phyloP scores from a whole-genome alignment of 2,113 vertebrate species.

The Oreotragus oreotragus region DNA sequence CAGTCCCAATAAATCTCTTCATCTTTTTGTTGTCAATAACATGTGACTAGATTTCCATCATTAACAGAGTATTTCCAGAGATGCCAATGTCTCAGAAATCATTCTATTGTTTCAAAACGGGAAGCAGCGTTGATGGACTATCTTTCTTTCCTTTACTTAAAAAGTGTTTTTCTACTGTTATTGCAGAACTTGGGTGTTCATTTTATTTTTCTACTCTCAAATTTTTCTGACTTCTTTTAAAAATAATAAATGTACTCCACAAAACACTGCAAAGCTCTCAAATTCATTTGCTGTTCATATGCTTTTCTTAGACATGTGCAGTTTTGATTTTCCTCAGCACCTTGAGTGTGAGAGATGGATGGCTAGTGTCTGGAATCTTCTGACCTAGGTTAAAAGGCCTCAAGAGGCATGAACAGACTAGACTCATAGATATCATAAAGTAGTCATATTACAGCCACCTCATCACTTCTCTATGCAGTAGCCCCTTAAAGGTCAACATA shows the following conservation, averaged over 20 bases:
- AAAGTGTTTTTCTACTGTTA: background rate
- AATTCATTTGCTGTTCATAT: background rate
- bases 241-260: background rate
- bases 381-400: background rate
- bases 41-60: background rate
- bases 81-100: background rate
- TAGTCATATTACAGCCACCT: background rate
- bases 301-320: background rate
- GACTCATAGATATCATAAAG: background rate
- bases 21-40: background rate
- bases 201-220: background rate
- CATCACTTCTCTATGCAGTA: background rate
- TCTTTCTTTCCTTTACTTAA: background rate
- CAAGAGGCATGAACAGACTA: background rate
- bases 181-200: background rate
- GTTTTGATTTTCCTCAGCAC: background rate
- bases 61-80: background rate
- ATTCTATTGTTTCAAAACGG: background rate
- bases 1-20: background rate
- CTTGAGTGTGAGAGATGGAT: background rate
- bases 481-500: background rate
- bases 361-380: background rate
- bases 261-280: background rate
- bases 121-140: background rate
- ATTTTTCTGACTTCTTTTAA: background rate